These are phyloP conservation scores for Melanotaenia maccullochi DNA, from an alignment of 2,797 vertebrate genomes.

Conservation along the genomic window DNA sequence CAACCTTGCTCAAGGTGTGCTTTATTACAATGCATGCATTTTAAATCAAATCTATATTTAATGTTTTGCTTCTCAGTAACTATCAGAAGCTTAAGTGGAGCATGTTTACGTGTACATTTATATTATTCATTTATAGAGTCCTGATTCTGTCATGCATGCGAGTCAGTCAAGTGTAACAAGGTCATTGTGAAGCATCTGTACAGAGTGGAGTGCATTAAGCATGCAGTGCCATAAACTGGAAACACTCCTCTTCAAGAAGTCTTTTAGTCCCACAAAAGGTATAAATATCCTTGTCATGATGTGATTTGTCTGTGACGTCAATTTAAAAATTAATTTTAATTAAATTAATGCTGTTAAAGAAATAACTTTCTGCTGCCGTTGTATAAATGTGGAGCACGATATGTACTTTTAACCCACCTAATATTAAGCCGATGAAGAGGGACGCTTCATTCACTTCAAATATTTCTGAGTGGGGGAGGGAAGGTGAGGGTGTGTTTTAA, in stretches of 20 bases:
- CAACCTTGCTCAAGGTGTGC: slow-evolving; percentile 8
- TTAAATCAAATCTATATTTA: slow-evolving; percentile 53
- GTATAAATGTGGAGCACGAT: background rate
- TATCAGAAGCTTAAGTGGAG: slow-evolving; percentile 14
- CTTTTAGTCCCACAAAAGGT: background rate
- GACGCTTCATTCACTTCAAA: slow-evolving; percentile 12
- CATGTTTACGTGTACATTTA: slow-evolving; percentile 40
- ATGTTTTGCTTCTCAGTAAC: slow-evolving; percentile 48
- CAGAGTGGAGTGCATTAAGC: slow-evolving; percentile 7
- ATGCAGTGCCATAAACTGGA: slow-evolving; percentile 3
- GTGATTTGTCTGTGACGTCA: background rate
- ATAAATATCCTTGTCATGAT: background rate
- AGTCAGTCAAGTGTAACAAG: slow-evolving; percentile 73
- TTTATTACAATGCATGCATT: slow-evolving; percentile 30
- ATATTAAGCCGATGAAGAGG: slow-evolving; percentile 1
- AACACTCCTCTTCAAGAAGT: background rate
- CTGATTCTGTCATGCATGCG: slow-evolving; percentile 75
- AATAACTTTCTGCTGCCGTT: background rate
- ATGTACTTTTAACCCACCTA: slow-evolving; percentile 1
- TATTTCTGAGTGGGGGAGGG: slow-evolving; percentile 4
- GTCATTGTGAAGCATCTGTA: slow-evolving; percentile 47
- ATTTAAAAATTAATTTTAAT: background rate
- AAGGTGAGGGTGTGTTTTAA: slow-evolving; percentile 24
- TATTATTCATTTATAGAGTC: slow-evolving; percentile 81
- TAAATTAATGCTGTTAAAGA: background rate